phyloP scores from a whole-genome alignment of 2,888 invertebrate genomes.

The Penaeus monodon region DNA sequence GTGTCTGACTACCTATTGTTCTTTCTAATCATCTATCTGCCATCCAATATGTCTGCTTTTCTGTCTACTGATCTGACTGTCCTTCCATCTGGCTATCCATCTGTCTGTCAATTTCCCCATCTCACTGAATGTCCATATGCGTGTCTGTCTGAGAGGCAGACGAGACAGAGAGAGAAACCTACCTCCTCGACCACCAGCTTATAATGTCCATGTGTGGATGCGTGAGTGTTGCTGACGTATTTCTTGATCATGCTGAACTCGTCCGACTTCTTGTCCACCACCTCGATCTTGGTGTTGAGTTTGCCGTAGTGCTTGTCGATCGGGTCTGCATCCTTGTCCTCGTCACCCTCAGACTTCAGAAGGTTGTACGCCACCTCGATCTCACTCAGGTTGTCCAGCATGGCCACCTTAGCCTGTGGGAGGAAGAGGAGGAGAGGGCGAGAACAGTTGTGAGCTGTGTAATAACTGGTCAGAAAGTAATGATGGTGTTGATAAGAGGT shows the following conservation, averaged over 20 bases:
- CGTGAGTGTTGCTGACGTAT: constrained; percentile 93
- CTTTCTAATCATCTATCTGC: too few relatives aligned
- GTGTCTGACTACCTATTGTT: too few relatives aligned
- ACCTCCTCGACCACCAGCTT: constrained; percentile 79
- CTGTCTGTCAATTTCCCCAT: too few relatives aligned
- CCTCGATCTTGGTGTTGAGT: constrained; percentile 83
- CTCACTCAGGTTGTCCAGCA: constrained; percentile 93
- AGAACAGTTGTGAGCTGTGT: constrained; percentile 15
- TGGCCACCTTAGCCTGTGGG: constrained; percentile 79
- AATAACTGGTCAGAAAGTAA: constrained; percentile 1
- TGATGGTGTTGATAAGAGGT: too few relatives aligned
- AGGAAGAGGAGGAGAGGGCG: constrained; percentile 53
- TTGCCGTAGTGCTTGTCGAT: constrained; percentile 89
- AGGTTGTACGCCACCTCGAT: constrained; percentile 95
- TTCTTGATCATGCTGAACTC: constrained; percentile 75
- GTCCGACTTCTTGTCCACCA: constrained; percentile 65
- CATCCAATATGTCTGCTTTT: too few relatives aligned
- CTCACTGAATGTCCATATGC: too few relatives aligned
- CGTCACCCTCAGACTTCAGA: constrained; percentile 76
- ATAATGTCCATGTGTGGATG: constrained; percentile 85
- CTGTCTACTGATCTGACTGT: too few relatives aligned
- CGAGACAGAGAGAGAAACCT: constrained; percentile 59
- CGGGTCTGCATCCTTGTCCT: constrained; percentile 74
- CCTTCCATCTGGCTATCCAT: too few relatives aligned
- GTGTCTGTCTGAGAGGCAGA: background rate